Conservation (phyloP, 2,113 vertebrate species). For the Cottus gobio region DNA sequence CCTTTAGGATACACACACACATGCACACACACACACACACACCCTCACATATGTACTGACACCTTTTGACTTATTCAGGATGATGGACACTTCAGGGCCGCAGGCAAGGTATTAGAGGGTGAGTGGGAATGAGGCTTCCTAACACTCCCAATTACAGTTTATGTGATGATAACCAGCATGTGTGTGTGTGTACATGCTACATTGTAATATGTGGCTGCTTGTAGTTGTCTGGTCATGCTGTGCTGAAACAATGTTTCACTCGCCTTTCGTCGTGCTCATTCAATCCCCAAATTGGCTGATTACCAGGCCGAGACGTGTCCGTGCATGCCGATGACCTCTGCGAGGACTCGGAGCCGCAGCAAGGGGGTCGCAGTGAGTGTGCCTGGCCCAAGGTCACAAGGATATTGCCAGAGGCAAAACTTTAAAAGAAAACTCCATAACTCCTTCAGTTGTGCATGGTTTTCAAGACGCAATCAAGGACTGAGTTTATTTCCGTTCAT, state of each 20-base stretch:
- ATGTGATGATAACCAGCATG: background rate
- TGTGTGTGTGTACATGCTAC: background rate
- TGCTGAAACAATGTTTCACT: slow-evolving; percentile 54
- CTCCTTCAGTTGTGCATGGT: background rate
- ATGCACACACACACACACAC: background rate
- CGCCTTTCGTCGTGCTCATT: slow-evolving; percentile 50
- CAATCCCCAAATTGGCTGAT: slow-evolving; percentile 59
- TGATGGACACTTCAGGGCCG: slow-evolving; percentile 10
- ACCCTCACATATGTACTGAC: background rate
- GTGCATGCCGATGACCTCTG: slow-evolving; percentile 40
- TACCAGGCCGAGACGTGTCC: slow-evolving; percentile 30
- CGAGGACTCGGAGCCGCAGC: background rate
- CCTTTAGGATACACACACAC: slow-evolving; percentile 15
- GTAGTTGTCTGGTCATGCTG: slow-evolving; percentile 56
- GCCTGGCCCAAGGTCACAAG: slow-evolving; percentile 49
- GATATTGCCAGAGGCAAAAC: slow-evolving; percentile 22
- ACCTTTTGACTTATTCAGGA: background rate
- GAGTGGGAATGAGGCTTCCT: background rate
- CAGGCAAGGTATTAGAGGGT: background rate
- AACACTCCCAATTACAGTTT: slow-evolving; percentile 4
- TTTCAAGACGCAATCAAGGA: slow-evolving; percentile 14
- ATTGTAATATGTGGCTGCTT: slow-evolving; percentile 49
- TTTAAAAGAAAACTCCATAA: slow-evolving; percentile 19
- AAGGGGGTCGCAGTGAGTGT: background rate
- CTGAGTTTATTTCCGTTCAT: background rate